Percentiles rank a stretch among this genome's conserved stretches.
Evolutionary conservation across 2,888 invertebrate species (phyloP).

Genomic region (Monopis laevigella): DNA sequence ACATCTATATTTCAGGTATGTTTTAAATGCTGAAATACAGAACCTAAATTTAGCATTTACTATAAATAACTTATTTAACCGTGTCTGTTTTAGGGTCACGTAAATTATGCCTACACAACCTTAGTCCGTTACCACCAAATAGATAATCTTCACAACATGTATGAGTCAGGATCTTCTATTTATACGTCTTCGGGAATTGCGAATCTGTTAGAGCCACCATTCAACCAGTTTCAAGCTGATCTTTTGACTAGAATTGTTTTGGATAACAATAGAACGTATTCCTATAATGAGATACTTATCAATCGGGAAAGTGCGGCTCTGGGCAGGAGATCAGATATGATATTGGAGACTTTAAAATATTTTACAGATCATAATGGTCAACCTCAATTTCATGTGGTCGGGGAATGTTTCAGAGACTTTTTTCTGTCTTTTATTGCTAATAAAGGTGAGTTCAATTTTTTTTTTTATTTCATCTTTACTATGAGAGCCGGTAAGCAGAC

Average conservation of each 20-base stretch:
- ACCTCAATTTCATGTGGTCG: conserved; percentile 27
- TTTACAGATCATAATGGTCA: conserved; percentile 22
- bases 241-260: conserved; percentile 5
- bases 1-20: conserved; percentile 33
- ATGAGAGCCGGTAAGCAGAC: too few relatives aligned
- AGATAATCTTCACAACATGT: conserved; percentile 26
- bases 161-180: conserved; percentile 20
- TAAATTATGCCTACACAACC: conserved; percentile 35
- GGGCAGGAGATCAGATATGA: conserved; percentile 26
- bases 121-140: conserved; percentile 22
- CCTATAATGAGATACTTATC: conserved; percentile 20
- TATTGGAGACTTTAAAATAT: conserved; percentile 23
- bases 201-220: conserved; percentile 21
- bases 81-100: conserved; percentile 28
- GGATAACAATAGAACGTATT: conserved; percentile 5
- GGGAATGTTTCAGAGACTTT: conserved; percentile 28
- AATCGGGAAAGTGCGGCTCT: conserved; percentile 20
- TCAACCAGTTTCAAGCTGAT: conserved; percentile 19
- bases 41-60: too few relatives aligned
- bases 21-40: neutral
- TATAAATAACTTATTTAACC: too few relatives aligned
- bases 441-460: conserved; percentile 26
- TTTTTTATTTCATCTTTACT: too few relatives aligned
- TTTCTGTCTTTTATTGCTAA: conserved; percentile 31
- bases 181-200: conserved; percentile 25